phyloP scores from a whole-genome alignment of 1,140 invertebrate genomes.

The Oryctes rhinoceros region DNA sequence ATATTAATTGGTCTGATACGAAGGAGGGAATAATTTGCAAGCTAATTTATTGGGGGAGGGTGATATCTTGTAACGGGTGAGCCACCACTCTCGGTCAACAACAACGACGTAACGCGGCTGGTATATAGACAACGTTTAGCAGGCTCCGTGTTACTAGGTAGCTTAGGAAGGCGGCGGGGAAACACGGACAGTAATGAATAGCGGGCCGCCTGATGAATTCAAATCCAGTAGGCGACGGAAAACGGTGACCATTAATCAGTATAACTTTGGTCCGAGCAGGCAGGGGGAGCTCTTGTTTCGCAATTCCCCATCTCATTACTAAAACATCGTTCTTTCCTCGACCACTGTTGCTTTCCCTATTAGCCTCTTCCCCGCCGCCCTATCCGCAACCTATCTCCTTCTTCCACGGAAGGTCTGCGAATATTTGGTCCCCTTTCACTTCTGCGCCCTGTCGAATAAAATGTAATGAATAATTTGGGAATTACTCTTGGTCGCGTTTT shows the following conservation, averaged over 20 bases:
- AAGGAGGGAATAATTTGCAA: constrained; percentile 16
- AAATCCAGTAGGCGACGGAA: constrained; percentile 55
- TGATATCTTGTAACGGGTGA: background rate
- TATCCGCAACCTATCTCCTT: background rate
- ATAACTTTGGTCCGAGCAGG: constrained; percentile 50
- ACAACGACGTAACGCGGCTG: background rate
- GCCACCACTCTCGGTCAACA: background rate
- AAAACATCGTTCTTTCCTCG: constrained; percentile 34
- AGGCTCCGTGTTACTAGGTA: background rate
- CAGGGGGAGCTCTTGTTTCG: constrained; percentile 27
- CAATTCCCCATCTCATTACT: constrained; percentile 41
- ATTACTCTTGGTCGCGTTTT: background rate
- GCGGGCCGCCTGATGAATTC: constrained; percentile 54
- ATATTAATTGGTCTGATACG: constrained; percentile 30
- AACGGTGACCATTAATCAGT: constrained; percentile 56
- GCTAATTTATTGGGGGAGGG: constrained; percentile 27
- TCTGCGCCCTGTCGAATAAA: constrained; percentile 5
- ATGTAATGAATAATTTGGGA: constrained; percentile 39
- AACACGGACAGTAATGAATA: constrained; percentile 55
- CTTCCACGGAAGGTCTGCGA: too few relatives aligned
- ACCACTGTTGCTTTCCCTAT: constrained; percentile 5
- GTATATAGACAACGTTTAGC: constrained; percentile 1
- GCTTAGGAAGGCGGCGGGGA: background rate
- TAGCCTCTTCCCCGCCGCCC: background rate
- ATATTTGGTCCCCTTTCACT: background rate